Percentiles rank a stretch among this genome's conserved stretches.
These are phyloP conservation scores for Lasioglossum leucozonium DNA, from an alignment of 2,888 invertebrate species.

Conservation along the genomic window DNA sequence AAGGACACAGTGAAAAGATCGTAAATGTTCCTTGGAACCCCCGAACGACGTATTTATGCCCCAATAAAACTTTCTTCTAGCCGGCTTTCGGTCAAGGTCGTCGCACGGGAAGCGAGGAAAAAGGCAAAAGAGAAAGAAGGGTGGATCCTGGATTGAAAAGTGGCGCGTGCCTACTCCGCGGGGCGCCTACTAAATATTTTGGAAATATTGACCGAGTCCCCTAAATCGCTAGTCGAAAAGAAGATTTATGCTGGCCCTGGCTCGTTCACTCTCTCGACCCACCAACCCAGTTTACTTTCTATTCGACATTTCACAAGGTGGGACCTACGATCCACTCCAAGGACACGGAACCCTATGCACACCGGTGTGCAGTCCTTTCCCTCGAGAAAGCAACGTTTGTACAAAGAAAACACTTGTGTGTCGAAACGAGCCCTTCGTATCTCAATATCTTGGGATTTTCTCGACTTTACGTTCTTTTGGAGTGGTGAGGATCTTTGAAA, in stretches of 20 bases:
- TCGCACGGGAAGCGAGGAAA: neutral
- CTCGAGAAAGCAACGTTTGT: neutral
- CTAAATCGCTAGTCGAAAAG: conserved; percentile 59
- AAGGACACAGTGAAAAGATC: conserved; percentile 56
- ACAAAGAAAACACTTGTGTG: neutral
- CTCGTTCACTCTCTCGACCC: conserved; percentile 35
- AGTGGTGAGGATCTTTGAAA: neutral
- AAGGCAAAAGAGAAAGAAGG: conserved; percentile 47
- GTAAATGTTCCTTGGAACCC: conserved; percentile 59
- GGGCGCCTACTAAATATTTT: conserved; percentile 79
- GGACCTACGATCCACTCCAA: conserved; percentile 27
- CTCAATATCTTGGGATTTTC: neutral
- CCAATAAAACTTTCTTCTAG: conserved; percentile 73
- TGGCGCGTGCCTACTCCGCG: conserved; percentile 74
- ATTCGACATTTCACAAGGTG: conserved; percentile 1
- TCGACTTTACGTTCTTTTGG: neutral
- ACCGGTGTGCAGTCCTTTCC: neutral
- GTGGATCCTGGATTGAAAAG: conserved; percentile 52
- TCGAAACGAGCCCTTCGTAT: neutral
- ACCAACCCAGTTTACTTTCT: conserved; percentile 56
- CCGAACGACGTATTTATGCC: conserved; percentile 67
- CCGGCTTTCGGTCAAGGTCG: conserved; percentile 64
- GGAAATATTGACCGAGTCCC: conserved; percentile 77
- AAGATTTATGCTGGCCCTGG: conserved; percentile 62
- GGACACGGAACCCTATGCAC: conserved; percentile 26